Base-by-base conservation (phyloP, 2,797 vertebrate genomes). In the Denticeps clupeoides region DNA sequence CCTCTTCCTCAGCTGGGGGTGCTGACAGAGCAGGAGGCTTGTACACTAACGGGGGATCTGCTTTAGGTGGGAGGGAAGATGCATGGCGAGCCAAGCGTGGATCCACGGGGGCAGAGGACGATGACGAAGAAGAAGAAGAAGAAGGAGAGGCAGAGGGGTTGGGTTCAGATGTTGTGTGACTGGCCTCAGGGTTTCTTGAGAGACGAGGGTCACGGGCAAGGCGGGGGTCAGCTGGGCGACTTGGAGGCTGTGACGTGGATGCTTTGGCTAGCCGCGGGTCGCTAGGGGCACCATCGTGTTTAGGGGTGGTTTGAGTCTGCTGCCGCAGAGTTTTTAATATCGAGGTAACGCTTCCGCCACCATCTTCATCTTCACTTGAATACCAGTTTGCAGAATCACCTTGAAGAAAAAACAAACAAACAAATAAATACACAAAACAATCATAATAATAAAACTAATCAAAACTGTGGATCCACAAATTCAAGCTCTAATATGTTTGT, bases 301-400 rank as follows among this genome's bases (percentile, higher is more conserved):
- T 85, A 2, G 59, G 41, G 3, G 86, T 59, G 1, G 61, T 69
- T 60, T 82, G 77, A 4, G 85, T 87, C 58, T 97, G 91, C 47
- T 96, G 92, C 3, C 91, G 77, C 5, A 97, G 72, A 0, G 87
- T 93, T 67, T 92, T 96, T 10, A 97, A 46, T 33, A 97, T 97
- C 25, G 88, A 93, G 3, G 88, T 91, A 44, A 94, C 90, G 0
- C 92, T 96, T 15, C 88, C 82, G 1, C 91, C 86, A 0, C 91
- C 91, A 0, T 97, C 93, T 1, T 97, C 93, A 23, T 97, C 93
- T 1, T 97, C 93, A 7, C 93, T 97, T 2, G 93, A 97, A 65
- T 97, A 97, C 93, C 93, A 97, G 67, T 90, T 97, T 4, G 89
- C 91, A 0, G 91, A 79, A 56, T 97, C 93, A 6, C 90, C 93